Conservation (phyloP, 2,888 invertebrate genomes). For the Ramazzottius varieornatus region DNA sequence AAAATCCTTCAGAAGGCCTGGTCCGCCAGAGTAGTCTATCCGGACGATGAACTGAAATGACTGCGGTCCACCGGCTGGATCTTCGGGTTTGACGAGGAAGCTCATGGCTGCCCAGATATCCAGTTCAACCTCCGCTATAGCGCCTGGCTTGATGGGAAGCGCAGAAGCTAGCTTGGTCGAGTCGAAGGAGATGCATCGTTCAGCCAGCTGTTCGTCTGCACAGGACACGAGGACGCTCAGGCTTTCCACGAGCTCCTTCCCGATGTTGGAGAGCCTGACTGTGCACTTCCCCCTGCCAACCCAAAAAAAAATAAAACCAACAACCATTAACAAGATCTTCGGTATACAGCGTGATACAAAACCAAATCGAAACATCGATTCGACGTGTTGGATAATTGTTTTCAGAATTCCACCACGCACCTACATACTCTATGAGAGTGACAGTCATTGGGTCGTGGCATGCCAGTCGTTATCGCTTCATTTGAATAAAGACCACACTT, state of each 20-base stretch:
- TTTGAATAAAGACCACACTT: too few species aligned
- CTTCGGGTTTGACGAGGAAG: not conserved
- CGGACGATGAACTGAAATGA: not conserved
- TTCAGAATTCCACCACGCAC: too few species aligned
- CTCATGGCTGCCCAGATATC: not conserved
- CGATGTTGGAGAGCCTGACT: not conserved
- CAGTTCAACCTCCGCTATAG: not conserved
- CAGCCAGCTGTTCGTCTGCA: not conserved
- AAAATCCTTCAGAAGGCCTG: not conserved
- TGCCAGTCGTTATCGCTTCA: too few species aligned
- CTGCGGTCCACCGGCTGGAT: not conserved
- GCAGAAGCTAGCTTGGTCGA: not conserved
- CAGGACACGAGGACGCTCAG: not conserved
- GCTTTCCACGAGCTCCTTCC: not conserved
- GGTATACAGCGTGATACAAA: not conserved
- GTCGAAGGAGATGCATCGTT: slow-evolving; percentile 1
- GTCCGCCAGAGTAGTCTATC: not conserved
- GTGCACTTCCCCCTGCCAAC: not conserved
- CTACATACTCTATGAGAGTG: too few species aligned
- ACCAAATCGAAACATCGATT: not conserved
- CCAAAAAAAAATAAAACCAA: too few species aligned
- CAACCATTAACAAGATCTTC: not conserved
- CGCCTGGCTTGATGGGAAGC: not conserved
- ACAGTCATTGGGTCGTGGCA: too few species aligned
- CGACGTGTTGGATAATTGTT: too few species aligned